These are phyloP conservation scores for Trachelus tabidus DNA, from an alignment of 2,888 invertebrate genomes.

Conservation along the genomic window DNA sequence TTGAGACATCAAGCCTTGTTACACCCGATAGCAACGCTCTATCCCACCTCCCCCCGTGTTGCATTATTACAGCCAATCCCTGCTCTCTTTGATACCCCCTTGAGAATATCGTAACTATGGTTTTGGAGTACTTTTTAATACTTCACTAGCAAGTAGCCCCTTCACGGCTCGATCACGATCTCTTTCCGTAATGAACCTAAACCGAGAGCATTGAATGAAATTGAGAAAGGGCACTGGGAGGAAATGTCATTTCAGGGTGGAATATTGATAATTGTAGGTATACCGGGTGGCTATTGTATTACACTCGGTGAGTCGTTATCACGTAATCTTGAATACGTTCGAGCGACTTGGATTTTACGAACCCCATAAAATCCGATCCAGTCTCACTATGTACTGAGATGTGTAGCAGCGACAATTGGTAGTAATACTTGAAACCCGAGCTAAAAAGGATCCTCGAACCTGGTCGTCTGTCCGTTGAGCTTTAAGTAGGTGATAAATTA, in stretches of 20 bases:
- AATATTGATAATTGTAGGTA: background rate
- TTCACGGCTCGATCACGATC: background rate
- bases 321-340: background rate
- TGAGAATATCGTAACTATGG: background rate
- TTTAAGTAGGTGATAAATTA: constrained; percentile 61
- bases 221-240: background rate
- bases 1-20: constrained; percentile 62
- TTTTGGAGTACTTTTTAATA: background rate
- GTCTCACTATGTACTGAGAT: constrained; percentile 1
- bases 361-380: constrained; percentile 24
- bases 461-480: constrained; percentile 28
- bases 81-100: background rate
- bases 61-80: constrained; percentile 6
- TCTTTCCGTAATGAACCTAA: background rate
- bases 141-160: background rate
- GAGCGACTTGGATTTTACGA: constrained; percentile 18
- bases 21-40: constrained; percentile 30
- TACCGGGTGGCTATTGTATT: background rate
- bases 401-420: constrained; percentile 23
- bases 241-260: background rate
- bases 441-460: constrained; percentile 23
- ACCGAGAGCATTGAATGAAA: background rate
- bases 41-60: background rate
- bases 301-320: background rate
- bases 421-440: constrained; percentile 30